Conservation (phyloP, 2,113 vertebrate genomes). For the Semicossyphus pulcher region DNA sequence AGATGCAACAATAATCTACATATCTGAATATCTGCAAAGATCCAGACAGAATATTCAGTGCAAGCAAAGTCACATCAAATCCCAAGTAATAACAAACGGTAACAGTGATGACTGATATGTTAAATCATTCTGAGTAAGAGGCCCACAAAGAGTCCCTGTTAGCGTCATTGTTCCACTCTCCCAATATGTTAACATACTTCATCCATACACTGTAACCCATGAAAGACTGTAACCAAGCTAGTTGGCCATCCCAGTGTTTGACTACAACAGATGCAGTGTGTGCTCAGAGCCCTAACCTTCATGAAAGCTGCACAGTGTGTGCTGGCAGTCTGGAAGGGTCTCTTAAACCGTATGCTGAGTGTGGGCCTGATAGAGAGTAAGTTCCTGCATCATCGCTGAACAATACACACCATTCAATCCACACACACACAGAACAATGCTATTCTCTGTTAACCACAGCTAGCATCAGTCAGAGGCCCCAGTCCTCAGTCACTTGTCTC, state of each 20-base stretch:
- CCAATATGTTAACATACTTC: neutral
- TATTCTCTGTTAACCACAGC: conserved; percentile 46
- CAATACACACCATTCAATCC: conserved; percentile 73
- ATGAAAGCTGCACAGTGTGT: conserved; percentile 47
- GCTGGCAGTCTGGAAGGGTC: conserved; percentile 44
- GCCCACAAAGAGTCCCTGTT: neutral
- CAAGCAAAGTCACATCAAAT: no score
- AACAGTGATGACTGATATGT: neutral
- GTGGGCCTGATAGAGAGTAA: conserved; percentile 43
- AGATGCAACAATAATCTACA: no score
- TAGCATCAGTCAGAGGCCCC: conserved; percentile 40
- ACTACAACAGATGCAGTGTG: conserved; percentile 30
- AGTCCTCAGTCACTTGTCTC: conserved; percentile 25
- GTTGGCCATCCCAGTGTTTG: neutral
- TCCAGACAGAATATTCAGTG: no score
- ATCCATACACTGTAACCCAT: neutral
- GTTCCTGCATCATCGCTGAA: conserved; percentile 56
- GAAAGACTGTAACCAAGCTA: neutral
- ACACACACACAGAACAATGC: conserved; percentile 61
- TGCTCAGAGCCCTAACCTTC: neutral
- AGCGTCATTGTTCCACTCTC: neutral
- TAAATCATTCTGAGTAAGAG: no score
- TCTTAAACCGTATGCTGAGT: conserved; percentile 57
- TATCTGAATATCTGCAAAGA: no score
- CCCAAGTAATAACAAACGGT: neutral